A percentile compares a stretch with the other conserved stretches of the same genome.
phyloP scores from a whole-genome alignment of 2,797 vertebrate species.

The Gadopsis marmoratus region DNA sequence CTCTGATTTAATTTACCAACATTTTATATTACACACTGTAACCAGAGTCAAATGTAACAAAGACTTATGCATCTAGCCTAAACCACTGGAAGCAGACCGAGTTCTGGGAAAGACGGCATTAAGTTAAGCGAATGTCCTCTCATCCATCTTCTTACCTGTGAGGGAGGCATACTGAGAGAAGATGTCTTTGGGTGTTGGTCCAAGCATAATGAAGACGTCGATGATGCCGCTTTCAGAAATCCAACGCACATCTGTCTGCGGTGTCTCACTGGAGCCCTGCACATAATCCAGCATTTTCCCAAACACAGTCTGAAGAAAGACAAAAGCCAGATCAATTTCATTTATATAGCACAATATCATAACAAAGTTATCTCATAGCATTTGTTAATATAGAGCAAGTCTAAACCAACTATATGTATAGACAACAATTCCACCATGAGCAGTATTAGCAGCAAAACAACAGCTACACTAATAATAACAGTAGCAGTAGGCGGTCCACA shows the following conservation, averaged over 20 bases:
- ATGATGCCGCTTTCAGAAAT: constrained; percentile 96
- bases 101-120: not conserved
- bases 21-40: not conserved
- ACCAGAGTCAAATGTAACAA: not conserved
- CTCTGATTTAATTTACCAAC: not conserved
- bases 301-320: constrained; percentile 83
- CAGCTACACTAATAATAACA: no score
- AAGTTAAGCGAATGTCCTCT: not conserved
- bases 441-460: no score
- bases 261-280: constrained; percentile 91
- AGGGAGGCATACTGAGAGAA: constrained; percentile 92
- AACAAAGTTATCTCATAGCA: no score
- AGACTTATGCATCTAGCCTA: not conserved
- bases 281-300: constrained; percentile 89
- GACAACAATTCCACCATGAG: no score
- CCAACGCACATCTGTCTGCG: constrained; percentile 95
- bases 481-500: no score
- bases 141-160: constrained; percentile 82
- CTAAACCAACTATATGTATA: no score
- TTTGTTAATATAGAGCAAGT: no score
- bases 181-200: constrained; percentile 86
- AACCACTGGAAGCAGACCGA: not conserved
- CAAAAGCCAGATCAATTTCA: not conserved
- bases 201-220: constrained; percentile 92
- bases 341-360: no score